These are phyloP conservation scores for Alca torda DNA, from an alignment of 2,797 vertebrate genomes.

Conservation along the genomic window DNA sequence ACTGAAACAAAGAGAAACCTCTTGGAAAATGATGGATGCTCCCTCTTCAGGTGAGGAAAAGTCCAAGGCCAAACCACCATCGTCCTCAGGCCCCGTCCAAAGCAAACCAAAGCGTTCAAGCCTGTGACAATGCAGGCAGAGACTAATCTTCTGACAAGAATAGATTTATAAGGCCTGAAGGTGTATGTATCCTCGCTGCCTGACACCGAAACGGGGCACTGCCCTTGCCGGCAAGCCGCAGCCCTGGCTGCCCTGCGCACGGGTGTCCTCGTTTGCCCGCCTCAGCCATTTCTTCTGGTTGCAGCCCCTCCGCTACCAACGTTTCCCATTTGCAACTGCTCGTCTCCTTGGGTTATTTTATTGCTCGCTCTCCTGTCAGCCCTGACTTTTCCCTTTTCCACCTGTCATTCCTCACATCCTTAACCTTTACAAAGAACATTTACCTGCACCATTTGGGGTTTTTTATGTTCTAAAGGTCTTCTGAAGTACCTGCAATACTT, in stretches of 20 bases:
- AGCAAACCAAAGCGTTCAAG: accelerated
- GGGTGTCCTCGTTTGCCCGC: too few species aligned
- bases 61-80: background rate
- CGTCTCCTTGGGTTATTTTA: background rate
- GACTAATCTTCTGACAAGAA: background rate
- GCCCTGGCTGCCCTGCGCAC: background rate
- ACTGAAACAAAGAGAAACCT: background rate
- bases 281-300: background rate
- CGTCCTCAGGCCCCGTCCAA: background rate
- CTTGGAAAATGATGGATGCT: background rate
- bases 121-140: background rate
- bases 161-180: background rate
- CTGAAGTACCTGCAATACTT: background rate
- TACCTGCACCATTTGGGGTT: background rate
- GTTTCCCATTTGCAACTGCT: background rate
- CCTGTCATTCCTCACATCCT: background rate
- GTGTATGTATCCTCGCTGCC: accelerated
- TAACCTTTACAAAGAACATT: background rate
- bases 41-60: background rate
- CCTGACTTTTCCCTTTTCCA: background rate
- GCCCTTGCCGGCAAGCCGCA: background rate
- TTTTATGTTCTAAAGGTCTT: background rate
- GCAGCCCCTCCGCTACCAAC: background rate
- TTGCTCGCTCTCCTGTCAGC: background rate
- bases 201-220: accelerated